Base-by-base conservation (phyloP, 2,888 invertebrate genomes). In the Lochmaea crataegi region DNA sequence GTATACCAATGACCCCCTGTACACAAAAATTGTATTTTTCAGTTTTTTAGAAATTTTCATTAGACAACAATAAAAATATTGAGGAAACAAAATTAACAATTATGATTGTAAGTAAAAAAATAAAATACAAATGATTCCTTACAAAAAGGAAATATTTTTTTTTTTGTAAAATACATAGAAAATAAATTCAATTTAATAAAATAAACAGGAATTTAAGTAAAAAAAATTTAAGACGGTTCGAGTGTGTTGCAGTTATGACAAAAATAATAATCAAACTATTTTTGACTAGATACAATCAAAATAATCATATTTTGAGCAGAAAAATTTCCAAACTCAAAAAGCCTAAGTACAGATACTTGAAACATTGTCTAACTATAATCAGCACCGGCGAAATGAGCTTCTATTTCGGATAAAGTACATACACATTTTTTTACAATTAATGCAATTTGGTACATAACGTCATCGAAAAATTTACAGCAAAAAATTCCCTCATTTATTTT, bases 351-450 rank as follows among this genome's bases (percentile, higher is more conserved):
- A 60, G n/a, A 32, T 32, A 12, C 26, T 26, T 12, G 26, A 48
- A n/a, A 48, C 12, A 48, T 12, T 48, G 26, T 57, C 10, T 57
- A 45, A n/a, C 22, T 42, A 16, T 16, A 66, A 41, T 38, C 57
- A 66, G 66, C 66, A 66, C 66, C 66, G 38, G 38, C 10, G n/a
- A 12, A 42, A 66, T 66, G 66, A 66, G 66, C n/a, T n/a, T 51
- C 51, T 14, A 26, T 26, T 3, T 26, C 32, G 32, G 7, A 22
- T 22, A 22, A 22, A 22, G 22, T 22, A 2, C 22, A 22, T 1
- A 22, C 22, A 22, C 22, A 22, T 22, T 22, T 22, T 22, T 22
- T 22, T 22, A n/a, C n/a, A n/a, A n/a, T n/a, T 22, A 1, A 41
- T 42, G 10, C 41, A 16, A 16, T 63, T 63, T 63, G 63, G 38